phyloP scores from a whole-genome alignment of 2,797 vertebrate species.

The Apogon hyalosoma region DNA sequence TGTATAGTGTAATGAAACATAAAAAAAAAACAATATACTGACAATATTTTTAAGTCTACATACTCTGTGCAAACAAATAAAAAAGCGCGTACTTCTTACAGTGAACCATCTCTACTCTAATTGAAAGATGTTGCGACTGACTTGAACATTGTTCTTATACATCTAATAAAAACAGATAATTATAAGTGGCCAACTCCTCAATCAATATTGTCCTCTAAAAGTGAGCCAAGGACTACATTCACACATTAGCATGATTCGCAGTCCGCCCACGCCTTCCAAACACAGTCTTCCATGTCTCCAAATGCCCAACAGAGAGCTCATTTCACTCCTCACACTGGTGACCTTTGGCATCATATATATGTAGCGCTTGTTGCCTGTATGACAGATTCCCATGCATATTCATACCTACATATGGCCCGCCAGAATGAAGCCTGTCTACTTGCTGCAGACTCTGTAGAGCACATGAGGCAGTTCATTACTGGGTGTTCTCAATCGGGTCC shows the following conservation, averaged over 20 bases:
- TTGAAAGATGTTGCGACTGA: slow-evolving; percentile 14
- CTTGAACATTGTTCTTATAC: slow-evolving; percentile 8
- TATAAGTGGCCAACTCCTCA: slow-evolving; percentile 66
- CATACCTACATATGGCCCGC: slow-evolving; percentile 84
- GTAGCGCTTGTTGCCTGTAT: slow-evolving; percentile 77
- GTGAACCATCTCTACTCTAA: neutral
- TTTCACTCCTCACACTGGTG: slow-evolving; percentile 78
- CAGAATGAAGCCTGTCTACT: slow-evolving; percentile 81
- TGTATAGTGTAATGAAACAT: too few relatives aligned
- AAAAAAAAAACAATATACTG: too few relatives aligned
- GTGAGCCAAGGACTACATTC: slow-evolving; percentile 70
- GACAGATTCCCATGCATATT: slow-evolving; percentile 88
- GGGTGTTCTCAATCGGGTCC: slow-evolving; percentile 66
- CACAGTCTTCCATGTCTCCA: slow-evolving; percentile 68
- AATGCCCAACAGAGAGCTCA: slow-evolving; percentile 75
- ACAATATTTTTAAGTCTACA: too few relatives aligned
- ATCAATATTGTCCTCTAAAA: slow-evolving; percentile 78
- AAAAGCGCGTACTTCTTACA: too few relatives aligned
- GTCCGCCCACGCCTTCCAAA: slow-evolving; percentile 70
- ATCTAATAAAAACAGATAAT: slow-evolving; percentile 42
- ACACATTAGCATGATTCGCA: slow-evolving; percentile 70
- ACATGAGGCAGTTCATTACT: slow-evolving; percentile 77
- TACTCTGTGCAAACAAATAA: too few relatives aligned
- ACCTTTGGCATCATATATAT: slow-evolving; percentile 83
- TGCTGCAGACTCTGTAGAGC: slow-evolving; percentile 64